phyloP scores from a whole-genome alignment of 2,113 vertebrate species.

The Progne subis region DNA sequence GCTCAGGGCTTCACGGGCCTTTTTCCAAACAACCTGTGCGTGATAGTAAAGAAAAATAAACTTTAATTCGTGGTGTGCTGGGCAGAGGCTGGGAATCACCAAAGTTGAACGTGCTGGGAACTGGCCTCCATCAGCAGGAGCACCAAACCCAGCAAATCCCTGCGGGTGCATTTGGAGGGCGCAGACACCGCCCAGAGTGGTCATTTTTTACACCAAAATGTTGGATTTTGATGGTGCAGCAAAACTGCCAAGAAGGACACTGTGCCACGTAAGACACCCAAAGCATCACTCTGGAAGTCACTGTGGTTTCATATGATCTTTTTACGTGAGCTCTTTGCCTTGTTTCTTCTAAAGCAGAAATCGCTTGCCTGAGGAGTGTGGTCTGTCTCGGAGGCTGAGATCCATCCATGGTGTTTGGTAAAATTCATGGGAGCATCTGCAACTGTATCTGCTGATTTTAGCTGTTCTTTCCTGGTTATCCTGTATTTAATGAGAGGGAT shows the following conservation, averaged over 20 bases:
- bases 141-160: not conserved
- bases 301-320: not conserved
- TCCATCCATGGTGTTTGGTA: not conserved
- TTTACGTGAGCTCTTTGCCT: not conserved
- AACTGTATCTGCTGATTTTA: not conserved
- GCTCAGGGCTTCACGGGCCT: not conserved
- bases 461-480: not conserved
- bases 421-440: not conserved
- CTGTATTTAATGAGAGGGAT: not conserved
- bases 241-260: not conserved
- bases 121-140: not conserved
- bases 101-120: not conserved
- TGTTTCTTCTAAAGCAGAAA: not conserved
- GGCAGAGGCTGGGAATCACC: not conserved
- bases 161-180: not conserved
- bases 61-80: not conserved
- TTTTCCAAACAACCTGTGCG: not conserved
- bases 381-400: not conserved
- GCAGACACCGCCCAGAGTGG: not conserved
- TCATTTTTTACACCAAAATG: not conserved
- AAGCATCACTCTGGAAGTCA: not conserved
- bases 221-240: not conserved
- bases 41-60: not conserved
- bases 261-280: rapidly evolving
- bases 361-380: not conserved